Conservation (phyloP, 1,140 invertebrate genomes). For the Argopecten irradians region DNA sequence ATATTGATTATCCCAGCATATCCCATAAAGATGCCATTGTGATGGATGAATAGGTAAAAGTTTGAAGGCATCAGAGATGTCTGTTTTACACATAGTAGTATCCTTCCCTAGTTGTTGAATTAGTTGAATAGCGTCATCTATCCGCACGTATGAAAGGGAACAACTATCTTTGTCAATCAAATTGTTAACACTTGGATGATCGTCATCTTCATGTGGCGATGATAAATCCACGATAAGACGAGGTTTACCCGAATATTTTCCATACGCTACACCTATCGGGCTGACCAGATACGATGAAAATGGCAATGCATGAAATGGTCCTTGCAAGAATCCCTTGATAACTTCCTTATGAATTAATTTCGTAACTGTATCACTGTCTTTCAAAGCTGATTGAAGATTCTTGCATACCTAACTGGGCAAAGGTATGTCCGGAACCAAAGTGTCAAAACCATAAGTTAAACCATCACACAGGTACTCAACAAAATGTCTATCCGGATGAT, state of each 20-base stretch:
- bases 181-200: slow-evolving; percentile 39
- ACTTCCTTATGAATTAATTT: slow-evolving; percentile 25
- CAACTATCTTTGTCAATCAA: slow-evolving; percentile 41
- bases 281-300: slow-evolving; percentile 36
- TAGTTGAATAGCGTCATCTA: slow-evolving; percentile 27
- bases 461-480: slow-evolving; percentile 29
- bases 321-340: slow-evolving; percentile 37
- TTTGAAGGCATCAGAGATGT: slow-evolving; percentile 38
- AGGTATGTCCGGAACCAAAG: neutral
- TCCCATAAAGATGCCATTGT: slow-evolving; percentile 27
- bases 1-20: neutral
- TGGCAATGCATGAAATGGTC: slow-evolving; percentile 32
- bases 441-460: slow-evolving; percentile 40
- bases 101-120: slow-evolving; percentile 34
- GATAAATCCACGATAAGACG: slow-evolving; percentile 45
- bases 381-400: slow-evolving; percentile 25
- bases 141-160: slow-evolving; percentile 11
- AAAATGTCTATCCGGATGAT: slow-evolving; percentile 37
- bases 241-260: slow-evolving; percentile 39
- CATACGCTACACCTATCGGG: slow-evolving; percentile 39
- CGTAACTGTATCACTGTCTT: neutral
- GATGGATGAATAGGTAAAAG: slow-evolving; percentile 7
- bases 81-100: slow-evolving; percentile 34
- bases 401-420: slow-evolving; percentile 32
- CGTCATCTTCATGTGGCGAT: slow-evolving; percentile 39